These are phyloP conservation scores for Bombus breviceps DNA, from an alignment of 1,140 invertebrate species.

Conservation along the genomic window DNA sequence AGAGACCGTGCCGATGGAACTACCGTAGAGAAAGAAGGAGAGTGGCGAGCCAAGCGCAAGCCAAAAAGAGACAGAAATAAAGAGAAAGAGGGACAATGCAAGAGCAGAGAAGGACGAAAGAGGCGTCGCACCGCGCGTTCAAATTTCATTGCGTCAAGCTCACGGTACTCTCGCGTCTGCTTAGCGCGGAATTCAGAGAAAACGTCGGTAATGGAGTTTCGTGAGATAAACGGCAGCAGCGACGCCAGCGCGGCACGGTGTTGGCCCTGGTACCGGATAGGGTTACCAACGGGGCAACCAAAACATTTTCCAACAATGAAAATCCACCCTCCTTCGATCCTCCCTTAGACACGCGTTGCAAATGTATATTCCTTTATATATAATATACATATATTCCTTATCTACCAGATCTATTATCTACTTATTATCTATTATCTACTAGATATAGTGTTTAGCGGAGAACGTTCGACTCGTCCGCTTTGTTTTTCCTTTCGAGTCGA, in stretches of 20 bases:
- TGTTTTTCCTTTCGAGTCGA: slow-evolving; percentile 1
- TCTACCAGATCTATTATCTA: no score
- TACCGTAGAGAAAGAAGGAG: slow-evolving; percentile 2
- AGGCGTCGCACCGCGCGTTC: slow-evolving; percentile 71
- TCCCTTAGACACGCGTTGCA: no score
- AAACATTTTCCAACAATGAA: slow-evolving; percentile 6
- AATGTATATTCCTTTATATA: no score
- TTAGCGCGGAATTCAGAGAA: slow-evolving; percentile 75
- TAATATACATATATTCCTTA: no score
- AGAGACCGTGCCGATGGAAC: slow-evolving; percentile 20
- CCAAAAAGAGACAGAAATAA: background rate
- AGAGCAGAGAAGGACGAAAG: background rate
- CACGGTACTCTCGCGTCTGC: slow-evolving; percentile 64
- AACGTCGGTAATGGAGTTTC: slow-evolving; percentile 80
- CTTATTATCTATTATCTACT: no score
- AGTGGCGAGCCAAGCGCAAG: background rate
- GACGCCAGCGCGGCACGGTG: slow-evolving; percentile 34
- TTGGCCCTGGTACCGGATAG: slow-evolving; percentile 32
- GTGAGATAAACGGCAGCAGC: slow-evolving; percentile 67
- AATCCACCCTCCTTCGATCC: background rate
- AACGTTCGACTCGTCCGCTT: background rate
- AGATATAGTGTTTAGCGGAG: background rate
- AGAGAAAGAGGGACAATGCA: background rate
- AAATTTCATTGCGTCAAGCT: slow-evolving; percentile 79
- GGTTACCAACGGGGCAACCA: slow-evolving; percentile 68